Base-by-base conservation (phyloP, 2,113 vertebrate species). In the Alexandromys fortis region DNA sequence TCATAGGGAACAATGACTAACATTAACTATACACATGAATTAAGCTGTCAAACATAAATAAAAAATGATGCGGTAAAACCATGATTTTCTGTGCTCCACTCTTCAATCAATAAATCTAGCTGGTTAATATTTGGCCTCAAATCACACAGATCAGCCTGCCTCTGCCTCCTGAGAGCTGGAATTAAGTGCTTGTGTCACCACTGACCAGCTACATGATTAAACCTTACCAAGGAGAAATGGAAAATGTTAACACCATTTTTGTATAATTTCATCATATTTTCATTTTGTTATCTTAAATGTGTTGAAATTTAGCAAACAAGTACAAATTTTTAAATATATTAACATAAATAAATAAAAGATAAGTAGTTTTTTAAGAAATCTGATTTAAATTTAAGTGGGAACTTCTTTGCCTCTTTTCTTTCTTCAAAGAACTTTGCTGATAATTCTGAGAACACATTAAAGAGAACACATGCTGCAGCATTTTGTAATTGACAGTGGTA, bases 401-500 rank as follows among this genome's bases (percentile, higher is more conserved):
- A 3, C 52, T 96, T 76, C 79, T 33, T 47, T 30, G 7, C 7
- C 3, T 33, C 11, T 0, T 45, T 70, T 75, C 52, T 65, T 97
- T 90, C 91, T 86, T 63, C 86, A 82, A 35, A 58, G 89, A 76
- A n/a, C 86, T 47, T 86, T 79, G 1, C 14, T 42, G 68, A 81
- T 63, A 88, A 97, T 93, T 33, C 26, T 94, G 86, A 92, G 97
- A 95, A 76, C 9, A 91, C 17, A 73, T 77, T 87, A 95, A 97
- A 97, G 14, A 86, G 58, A 94, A 78, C 47, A 81, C 26, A 81
- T 72, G 5, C 87, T 95, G 9, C 6, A 28, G 30, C 75, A 82
- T 85, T 95, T 98, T 94, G 89, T 22, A 97, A 97, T 89, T 72
- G 38, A 86, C 96, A 92, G 35, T 91, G 7, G 42, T 2, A 91